Evolutionary conservation across 2,888 invertebrate species (phyloP), one percentile per base, ranked within the genome.

Genomic region (Melolontha melolontha): DNA sequence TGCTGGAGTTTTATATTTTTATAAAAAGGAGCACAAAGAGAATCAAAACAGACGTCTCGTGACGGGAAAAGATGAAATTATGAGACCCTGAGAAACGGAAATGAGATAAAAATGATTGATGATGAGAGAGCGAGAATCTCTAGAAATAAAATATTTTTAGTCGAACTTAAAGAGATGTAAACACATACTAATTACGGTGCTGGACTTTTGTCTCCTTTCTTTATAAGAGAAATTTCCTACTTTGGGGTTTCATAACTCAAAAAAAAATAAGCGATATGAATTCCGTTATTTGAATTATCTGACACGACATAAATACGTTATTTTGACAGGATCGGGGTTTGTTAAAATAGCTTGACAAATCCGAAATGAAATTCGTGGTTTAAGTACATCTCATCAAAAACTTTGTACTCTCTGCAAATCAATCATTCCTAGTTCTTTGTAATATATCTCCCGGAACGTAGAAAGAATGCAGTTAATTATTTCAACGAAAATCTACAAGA

Each of bases 41-140:
- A 54, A 54, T 54, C 54, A 51, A 64, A 52, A 54, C 52, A 51
- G 64, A 64, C 54, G 64, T 64, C 64, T 41, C 42, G 44, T 52
- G 54, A 71, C 68, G 62, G 67, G 69, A 72, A 66, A 63, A 70
- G 73, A 70, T 71, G 73, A 66, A 66, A 66, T 59, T 66, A 59
- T 66, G 70, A 69, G 69, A 71, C 71, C 68, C 69, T 64, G 62
- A 66, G 64, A 52, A 73, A 67, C 71, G 71, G 70, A 71, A 73
- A 66, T 44, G 70, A 70, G 73, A 73, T 70, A 71, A 73, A 73
- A 71, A 69, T 73, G 71, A 73, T 73, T 73, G 73, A 73, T 73
- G 71, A 67, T 41, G 64, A 55, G 64, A 66, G 66, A 66, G 64
- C 59, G 64, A 47, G 34, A 62, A 47, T 62, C 63, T 39, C 52